Evolutionary conservation across 2,888 invertebrate genomes (phyloP), one percentile per base, ranked within the genome.

Genomic region (Adelphocoris suturalis): DNA sequence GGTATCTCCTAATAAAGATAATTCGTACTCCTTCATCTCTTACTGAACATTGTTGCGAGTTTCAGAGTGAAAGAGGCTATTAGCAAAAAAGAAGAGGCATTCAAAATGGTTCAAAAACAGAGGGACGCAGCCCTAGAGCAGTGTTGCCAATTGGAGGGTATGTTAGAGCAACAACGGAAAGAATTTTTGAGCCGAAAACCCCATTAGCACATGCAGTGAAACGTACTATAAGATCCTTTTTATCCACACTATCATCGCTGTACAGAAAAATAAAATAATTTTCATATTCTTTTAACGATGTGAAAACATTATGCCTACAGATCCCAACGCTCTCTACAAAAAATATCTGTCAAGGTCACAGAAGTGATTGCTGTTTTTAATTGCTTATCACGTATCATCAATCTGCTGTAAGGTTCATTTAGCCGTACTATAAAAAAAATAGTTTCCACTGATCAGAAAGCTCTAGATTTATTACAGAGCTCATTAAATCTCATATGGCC

Each of bases 11-110:
- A n/a, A n/a, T n/a, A n/a, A n/a, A n/a, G n/a, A n/a, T n/a, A n/a
- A n/a, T n/a, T n/a, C n/a, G n/a, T n/a, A n/a, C n/a, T n/a, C n/a
- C n/a, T n/a, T n/a, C n/a, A n/a, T 37, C 37, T 37, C 37, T 52
- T 3, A 52, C 13, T 52, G 52, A 52, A 52, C 52, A 16, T 14
- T 68, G 55, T 75, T 91, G 86, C 55, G n/a, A 52, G 90, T 92
- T 93, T 84, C 92, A 97, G 97, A 92, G 97, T 97, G 19, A 97
- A 97, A 93, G 95, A 97, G 90, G 96, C 97, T 0, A 95, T 97
- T 27, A 96, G 96, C 0, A 95, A 96, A 90, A 97, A 97, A 93
- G 97, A 97, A 93, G 95, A 97, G 5, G 95, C 96, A 11, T 95
- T 97, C 86, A 95, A 95, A 91, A 95, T 96, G 90, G 93, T 97